Conservation (phyloP, 2,113 vertebrate genomes). For the Procavia capensis region DNA sequence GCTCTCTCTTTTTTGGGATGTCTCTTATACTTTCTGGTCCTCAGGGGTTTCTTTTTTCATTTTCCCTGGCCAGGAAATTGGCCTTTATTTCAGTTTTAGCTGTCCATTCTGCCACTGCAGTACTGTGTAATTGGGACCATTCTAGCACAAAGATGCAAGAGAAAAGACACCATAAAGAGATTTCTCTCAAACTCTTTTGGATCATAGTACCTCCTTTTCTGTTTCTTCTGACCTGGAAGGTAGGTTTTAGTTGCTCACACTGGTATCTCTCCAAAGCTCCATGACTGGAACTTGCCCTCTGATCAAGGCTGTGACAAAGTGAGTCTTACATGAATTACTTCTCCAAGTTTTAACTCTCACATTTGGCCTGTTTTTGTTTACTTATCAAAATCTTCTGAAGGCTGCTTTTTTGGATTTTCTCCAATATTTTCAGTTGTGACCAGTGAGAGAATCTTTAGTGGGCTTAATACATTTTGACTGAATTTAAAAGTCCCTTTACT, state of each 20-base stretch:
- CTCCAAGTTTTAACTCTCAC: background rate
- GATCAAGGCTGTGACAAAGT: background rate
- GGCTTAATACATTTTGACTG: background rate
- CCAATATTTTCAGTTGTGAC: background rate
- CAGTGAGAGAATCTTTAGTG: background rate
- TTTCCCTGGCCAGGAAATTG: background rate
- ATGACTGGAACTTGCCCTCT: background rate
- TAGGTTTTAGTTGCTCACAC: background rate
- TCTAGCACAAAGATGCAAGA: background rate
- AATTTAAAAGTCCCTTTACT: background rate
- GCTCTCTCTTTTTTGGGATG: background rate
- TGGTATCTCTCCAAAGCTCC: background rate
- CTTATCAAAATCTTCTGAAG: background rate
- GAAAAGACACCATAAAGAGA: background rate
- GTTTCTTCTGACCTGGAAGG: background rate
- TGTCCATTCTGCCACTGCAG: background rate
- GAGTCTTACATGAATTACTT: background rate
- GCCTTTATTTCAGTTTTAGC: background rate
- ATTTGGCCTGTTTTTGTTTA: background rate
- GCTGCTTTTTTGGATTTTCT: background rate
- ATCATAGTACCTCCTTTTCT: background rate
- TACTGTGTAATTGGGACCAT: background rate
- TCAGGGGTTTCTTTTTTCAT: background rate
- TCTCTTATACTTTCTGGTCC: background rate
- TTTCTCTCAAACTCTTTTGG: background rate